phyloP scores from a whole-genome alignment of 2,113 vertebrate species.

The Patagioenas fasciata region DNA sequence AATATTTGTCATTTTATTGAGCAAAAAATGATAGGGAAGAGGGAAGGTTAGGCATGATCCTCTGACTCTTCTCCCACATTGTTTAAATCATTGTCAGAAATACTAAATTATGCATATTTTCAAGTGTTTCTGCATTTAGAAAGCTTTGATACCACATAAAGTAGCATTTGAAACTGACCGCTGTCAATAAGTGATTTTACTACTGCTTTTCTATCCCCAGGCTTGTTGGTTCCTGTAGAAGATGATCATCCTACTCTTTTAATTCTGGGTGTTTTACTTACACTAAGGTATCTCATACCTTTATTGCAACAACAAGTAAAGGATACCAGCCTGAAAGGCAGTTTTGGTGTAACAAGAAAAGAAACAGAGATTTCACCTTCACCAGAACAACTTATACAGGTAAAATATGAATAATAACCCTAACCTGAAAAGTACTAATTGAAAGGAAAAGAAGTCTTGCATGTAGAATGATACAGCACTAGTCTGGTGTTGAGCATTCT shows the following conservation, averaged over 20 bases:
- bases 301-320: conserved; percentile 93
- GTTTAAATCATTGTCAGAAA: not conserved
- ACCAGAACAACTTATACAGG: conserved; percentile 91
- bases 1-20: not conserved
- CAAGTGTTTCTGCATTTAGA: not conserved
- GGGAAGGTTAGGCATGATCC: not conserved
- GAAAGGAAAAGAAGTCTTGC: not conserved
- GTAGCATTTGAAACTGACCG: not conserved
- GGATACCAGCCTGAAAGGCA: conserved; percentile 94
- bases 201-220: conserved; percentile 56
- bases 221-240: conserved; percentile 87
- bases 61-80: not conserved
- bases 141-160: not conserved
- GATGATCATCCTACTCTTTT: conserved; percentile 88
- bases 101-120: not conserved
- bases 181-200: not conserved
- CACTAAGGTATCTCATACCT: conserved; percentile 91
- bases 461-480: not conserved
- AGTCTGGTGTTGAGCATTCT: not conserved
- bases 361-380: conserved; percentile 93
- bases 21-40: not conserved
- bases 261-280: conserved; percentile 91
- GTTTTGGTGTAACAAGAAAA: conserved; percentile 93
- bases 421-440: not conserved
- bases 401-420: conserved; percentile 33